phyloP scores from a whole-genome alignment of 2,113 vertebrate genomes.

The Phoxinus phoxinus region DNA sequence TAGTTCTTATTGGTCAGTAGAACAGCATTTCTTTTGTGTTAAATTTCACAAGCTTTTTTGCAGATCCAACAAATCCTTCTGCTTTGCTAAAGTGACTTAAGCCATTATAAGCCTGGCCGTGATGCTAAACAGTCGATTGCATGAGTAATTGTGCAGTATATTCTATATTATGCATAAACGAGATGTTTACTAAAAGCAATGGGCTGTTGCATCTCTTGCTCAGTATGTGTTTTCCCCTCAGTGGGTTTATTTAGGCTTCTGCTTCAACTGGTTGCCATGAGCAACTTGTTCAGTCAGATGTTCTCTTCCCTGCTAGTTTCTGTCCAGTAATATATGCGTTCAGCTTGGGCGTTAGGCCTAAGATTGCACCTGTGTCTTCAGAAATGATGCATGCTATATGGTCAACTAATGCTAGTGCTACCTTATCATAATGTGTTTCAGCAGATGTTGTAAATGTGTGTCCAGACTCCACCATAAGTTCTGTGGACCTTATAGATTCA shows the following conservation, averaged over 20 bases:
- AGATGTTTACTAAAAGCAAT: slow-evolving; percentile 9
- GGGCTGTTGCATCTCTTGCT: slow-evolving; percentile 16
- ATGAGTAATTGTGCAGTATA: slow-evolving; percentile 41
- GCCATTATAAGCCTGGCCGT: too few species aligned
- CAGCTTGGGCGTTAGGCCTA: neutral
- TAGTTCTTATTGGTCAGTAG: neutral
- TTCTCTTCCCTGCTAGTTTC: slow-evolving; percentile 31
- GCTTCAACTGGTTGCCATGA: slow-evolving; percentile 45
- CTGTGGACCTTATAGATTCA: neutral
- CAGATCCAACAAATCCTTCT: neutral
- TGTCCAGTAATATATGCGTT: slow-evolving; percentile 33
- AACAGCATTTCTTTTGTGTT: neutral
- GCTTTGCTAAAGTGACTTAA: neutral
- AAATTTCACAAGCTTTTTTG: neutral
- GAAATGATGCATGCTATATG: neutral
- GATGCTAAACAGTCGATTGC: slow-evolving; percentile 8
- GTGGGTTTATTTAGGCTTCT: slow-evolving; percentile 34
- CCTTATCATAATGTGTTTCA: neutral
- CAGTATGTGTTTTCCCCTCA: slow-evolving; percentile 13
- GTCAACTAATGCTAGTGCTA: neutral
- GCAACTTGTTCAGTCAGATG: slow-evolving; percentile 41
- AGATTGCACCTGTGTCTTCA: neutral
- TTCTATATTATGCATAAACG: neutral
- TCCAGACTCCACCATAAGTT: neutral
- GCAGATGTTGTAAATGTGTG: slow-evolving; percentile 4